phyloP scores from a whole-genome alignment of 2,888 invertebrate species.

The Dryomyza anilis region DNA sequence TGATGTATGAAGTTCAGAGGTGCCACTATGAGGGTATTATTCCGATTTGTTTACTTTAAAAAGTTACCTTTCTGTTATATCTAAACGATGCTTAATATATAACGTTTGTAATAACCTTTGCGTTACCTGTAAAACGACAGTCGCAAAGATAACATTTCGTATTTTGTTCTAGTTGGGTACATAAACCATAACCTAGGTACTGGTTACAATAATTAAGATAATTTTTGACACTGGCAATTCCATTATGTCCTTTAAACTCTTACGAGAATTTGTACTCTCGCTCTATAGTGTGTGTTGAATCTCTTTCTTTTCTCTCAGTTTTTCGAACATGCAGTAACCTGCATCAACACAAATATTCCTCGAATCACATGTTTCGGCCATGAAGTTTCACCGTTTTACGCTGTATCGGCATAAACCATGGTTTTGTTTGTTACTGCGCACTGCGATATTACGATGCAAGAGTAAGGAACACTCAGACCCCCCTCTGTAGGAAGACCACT shows the following conservation, averaged over 20 bases:
- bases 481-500: neutral
- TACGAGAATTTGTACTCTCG: neutral
- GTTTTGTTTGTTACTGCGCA: conserved; percentile 20
- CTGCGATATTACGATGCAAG: neutral
- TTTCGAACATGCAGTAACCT: neutral
- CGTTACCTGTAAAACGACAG: too few species aligned
- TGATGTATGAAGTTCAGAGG: too few species aligned
- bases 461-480: neutral
- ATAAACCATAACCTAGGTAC: too few species aligned
- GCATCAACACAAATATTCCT: neutral
- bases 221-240: neutral
- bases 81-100: too few species aligned
- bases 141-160: too few species aligned
- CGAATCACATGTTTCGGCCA: neutral
- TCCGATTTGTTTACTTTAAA: too few species aligned
- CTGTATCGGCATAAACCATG: neutral
- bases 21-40: too few species aligned
- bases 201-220: too few species aligned
- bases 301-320: neutral
- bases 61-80: too few species aligned
- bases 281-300: neutral
- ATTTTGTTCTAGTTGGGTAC: too few species aligned
- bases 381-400: neutral
- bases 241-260: neutral
- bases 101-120: too few species aligned